Base-by-base conservation (phyloP, 2,888 invertebrate species). In the Geophilus truncorum region DNA sequence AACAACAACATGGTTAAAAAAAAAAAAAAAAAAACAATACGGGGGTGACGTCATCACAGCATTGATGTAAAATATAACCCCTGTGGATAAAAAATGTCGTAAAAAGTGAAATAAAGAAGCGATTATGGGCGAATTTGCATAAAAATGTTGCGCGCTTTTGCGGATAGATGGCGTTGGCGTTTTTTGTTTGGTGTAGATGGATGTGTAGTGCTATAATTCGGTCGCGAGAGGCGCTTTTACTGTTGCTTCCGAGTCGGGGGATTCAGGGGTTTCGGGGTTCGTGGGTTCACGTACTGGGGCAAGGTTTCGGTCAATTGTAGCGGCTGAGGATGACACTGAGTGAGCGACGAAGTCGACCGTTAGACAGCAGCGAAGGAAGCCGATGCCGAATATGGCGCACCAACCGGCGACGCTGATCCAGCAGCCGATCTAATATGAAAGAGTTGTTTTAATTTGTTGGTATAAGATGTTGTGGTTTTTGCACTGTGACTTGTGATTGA, bases 291-390 rank as follows among this genome's bases (percentile, higher is more conserved):
- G 23, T 28, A 70, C 70, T 1, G 28, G 70, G 10, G 25, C 12
- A 1, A 28, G 25, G 28, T 70, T 70, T 70, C 28, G 10, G 9
- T 70, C 70, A 5, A 28, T 10, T 6, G 70, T 10, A 9, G 25
- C 23, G 0, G 70, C 28, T 0, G 70, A 28, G 4, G 25, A 10
- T 0, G 28, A 12, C n/a, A 28, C 1, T 15, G 70, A 28, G 5
- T 70, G 45, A n/a, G 78, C 78, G 10, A 78, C 78, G 28, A 78
- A 78, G 25, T 78, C 78, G 21, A 45, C 45, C 9, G 45, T 45
- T 10, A 78, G 28, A 9, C 78, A 78, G 23, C 78, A 78, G 12
- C 78, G 36, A 1, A 78, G 28, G 3, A 78, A 23, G 23, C 45
- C 45, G 10, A 78, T 40, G 40, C 45, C 23, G 28, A 40, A 28